Conservation (phyloP, 2,113 vertebrate species). For the Poecile atricapillus region DNA sequence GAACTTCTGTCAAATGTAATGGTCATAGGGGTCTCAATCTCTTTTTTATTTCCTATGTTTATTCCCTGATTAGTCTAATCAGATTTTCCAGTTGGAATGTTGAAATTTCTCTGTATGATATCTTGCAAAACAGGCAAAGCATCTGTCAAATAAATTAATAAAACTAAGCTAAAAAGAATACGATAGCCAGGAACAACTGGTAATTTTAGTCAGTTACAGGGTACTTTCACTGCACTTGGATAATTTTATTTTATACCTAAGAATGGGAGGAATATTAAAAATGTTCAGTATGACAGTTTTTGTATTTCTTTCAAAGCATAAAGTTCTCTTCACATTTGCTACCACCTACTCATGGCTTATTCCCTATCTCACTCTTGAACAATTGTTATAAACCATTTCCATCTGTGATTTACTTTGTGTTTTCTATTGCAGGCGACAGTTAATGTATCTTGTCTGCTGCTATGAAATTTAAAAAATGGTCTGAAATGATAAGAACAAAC, state of each 20-base stretch:
- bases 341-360: background rate
- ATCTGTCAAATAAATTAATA: conserved; percentile 1
- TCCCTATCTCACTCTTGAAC: conserved; percentile 29
- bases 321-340: conserved; percentile 12
- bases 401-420: conserved; percentile 36
- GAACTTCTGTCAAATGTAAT: background rate
- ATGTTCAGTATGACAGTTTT: background rate
- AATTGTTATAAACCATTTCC: conserved; percentile 51
- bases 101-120: background rate
- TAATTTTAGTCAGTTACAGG: background rate
- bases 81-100: conserved; percentile 1
- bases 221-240: background rate
- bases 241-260: conserved; percentile 23
- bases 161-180: background rate
- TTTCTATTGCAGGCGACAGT: conserved; percentile 11
- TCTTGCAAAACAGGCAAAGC: background rate
- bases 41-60: background rate
- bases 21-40: background rate
- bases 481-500: background rate
- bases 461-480: background rate
- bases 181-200: background rate
- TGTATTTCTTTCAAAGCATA: conserved; percentile 3
- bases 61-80: background rate
- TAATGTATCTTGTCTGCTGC: conserved; percentile 33
- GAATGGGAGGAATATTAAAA: conserved; percentile 30